phyloP scores from a whole-genome alignment of 2,797 vertebrate genomes.

The Corythornis leucogaster region DNA sequence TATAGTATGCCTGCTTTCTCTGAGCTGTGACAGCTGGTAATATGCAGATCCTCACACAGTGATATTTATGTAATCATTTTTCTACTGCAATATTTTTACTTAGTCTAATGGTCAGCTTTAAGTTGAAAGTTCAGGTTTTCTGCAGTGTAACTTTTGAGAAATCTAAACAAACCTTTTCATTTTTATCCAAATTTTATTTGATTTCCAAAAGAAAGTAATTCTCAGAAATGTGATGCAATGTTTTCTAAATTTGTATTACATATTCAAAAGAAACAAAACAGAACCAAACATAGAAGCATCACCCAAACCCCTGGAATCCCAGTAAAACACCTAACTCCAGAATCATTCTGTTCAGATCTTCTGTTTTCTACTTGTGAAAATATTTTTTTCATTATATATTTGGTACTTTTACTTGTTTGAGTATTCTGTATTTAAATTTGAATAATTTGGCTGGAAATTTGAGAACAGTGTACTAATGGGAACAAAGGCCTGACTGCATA shows the following conservation, averaged over 20 bases:
- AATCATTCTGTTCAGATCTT: background rate
- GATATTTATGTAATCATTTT: background rate
- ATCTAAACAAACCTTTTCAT: background rate
- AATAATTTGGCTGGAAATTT: background rate
- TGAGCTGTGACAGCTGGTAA: background rate
- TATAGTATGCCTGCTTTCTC: background rate
- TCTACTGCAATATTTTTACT: background rate
- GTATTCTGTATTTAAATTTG: background rate
- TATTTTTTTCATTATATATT: background rate
- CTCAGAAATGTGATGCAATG: background rate
- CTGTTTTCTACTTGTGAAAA: background rate
- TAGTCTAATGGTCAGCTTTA: background rate
- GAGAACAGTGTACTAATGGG: background rate
- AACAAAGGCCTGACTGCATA: background rate
- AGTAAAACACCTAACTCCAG: background rate
- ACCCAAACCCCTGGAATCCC: background rate
- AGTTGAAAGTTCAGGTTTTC: background rate
- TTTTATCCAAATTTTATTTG: background rate
- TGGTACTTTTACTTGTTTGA: background rate
- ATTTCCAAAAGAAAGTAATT: background rate
- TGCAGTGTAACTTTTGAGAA: background rate
- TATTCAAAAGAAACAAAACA: background rate
- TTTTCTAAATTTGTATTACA: background rate
- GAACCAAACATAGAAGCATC: background rate
- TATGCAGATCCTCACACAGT: background rate